Conservation (phyloP, 2,797 vertebrate genomes). For the Danio choprae region DNA sequence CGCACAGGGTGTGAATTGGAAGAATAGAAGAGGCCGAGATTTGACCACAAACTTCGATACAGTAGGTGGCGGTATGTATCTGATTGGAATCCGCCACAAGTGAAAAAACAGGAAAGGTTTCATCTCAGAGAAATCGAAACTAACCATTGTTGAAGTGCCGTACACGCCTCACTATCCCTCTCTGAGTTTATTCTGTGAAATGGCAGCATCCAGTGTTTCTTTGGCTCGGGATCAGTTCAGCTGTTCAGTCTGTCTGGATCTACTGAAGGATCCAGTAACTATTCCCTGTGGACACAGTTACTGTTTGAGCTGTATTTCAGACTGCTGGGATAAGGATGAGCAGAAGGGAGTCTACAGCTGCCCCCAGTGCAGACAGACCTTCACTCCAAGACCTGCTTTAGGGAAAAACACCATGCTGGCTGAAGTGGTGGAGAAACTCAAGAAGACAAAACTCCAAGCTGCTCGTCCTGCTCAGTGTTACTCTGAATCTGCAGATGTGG, state of each 20-base stretch:
- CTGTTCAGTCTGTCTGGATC: constrained; percentile 20
- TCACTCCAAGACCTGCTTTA: too few species aligned
- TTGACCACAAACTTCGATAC: too few species aligned
- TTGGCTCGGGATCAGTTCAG: constrained; percentile 3
- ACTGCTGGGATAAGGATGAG: constrained; percentile 11
- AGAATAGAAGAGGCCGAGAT: neutral
- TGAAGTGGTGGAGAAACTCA: neutral
- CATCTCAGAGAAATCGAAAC: neutral
- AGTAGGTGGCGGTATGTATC: too few species aligned
- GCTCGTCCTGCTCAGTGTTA: too few species aligned
- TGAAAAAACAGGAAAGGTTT: neutral
- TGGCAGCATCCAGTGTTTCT: neutral
- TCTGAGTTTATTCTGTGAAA: neutral
- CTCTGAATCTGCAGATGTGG: too few species aligned
- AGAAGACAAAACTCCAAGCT: neutral
- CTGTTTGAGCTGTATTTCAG: constrained; percentile 10
- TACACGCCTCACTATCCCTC: too few species aligned
- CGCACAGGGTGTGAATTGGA: neutral
- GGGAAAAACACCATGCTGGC: too few species aligned
- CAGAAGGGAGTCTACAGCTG: too few species aligned
- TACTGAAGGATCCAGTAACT: neutral
- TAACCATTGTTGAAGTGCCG: too few species aligned
- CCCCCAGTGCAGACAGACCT: too few species aligned
- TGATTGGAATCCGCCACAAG: too few species aligned
- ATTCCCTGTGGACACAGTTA: too few species aligned